Conservation (phyloP, 1,140 invertebrate species). For the Leptopilina boulardi region DNA sequence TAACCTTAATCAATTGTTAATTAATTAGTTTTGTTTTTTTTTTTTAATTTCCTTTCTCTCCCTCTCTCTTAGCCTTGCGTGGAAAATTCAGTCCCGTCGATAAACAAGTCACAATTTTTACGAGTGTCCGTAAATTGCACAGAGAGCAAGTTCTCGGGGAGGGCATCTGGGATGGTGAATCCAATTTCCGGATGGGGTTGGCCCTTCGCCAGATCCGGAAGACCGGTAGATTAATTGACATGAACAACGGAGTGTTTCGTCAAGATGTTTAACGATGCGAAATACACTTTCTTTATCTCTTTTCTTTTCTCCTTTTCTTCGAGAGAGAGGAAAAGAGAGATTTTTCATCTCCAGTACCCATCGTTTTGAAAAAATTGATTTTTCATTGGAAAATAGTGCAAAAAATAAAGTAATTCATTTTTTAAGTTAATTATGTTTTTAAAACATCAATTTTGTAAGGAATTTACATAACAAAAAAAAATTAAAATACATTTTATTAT, state of each 20-base stretch:
- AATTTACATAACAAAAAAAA: too few relatives aligned
- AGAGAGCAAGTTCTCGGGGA: slow-evolving; percentile 42
- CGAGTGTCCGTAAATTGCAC: slow-evolving; percentile 39
- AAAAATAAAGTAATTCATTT: too few relatives aligned
- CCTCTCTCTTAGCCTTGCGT: background rate
- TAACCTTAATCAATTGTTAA: too few relatives aligned
- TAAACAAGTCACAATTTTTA: slow-evolving; percentile 16
- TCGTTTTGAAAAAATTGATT: too few relatives aligned
- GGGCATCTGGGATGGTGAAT: slow-evolving; percentile 55
- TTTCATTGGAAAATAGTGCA: too few relatives aligned
- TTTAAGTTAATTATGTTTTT: too few relatives aligned
- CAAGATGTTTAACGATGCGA: slow-evolving; percentile 22
- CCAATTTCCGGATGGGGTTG: slow-evolving; percentile 54
- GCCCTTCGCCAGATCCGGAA: slow-evolving; percentile 53
- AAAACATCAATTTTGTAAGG: too few relatives aligned
- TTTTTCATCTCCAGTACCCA: too few relatives aligned
- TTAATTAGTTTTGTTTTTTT: background rate
- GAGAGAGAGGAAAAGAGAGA: too few relatives aligned
- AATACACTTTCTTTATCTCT: background rate
- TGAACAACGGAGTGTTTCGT: slow-evolving; percentile 51
- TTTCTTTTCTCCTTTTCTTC: background rate
- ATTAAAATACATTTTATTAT: too few relatives aligned
- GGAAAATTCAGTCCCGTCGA: slow-evolving; percentile 35
- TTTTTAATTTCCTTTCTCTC: slow-evolving; percentile 13
- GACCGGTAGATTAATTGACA: slow-evolving; percentile 65